These are phyloP conservation scores for Apoderus coryli DNA, from an alignment of 2,888 invertebrate species.

Conservation along the genomic window DNA sequence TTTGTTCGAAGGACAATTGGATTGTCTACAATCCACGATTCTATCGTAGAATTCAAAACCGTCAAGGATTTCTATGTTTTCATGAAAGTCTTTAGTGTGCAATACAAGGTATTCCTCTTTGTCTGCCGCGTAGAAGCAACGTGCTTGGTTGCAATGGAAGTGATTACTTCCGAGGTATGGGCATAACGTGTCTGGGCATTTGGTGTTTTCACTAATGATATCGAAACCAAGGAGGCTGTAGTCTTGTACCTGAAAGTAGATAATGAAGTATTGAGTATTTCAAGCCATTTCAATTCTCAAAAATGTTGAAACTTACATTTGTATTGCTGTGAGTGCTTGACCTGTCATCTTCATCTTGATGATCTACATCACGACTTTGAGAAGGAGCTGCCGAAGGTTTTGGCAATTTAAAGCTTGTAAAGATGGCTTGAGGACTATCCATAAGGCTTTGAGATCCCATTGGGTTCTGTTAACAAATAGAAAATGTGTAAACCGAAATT, in stretches of 20 bases:
- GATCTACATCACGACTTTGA: slow-evolving; percentile 27
- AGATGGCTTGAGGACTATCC: slow-evolving; percentile 77
- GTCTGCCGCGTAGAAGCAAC: slow-evolving; percentile 74
- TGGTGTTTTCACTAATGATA: slow-evolving; percentile 42
- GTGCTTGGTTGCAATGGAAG: slow-evolving; percentile 69
- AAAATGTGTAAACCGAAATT: neutral
- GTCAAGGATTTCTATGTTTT: slow-evolving; percentile 64
- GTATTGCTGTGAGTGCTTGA: slow-evolving; percentile 27
- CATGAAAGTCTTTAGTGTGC: slow-evolving; percentile 78
- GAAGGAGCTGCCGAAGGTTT: slow-evolving; percentile 37
- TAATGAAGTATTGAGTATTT: neutral
- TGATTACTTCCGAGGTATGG: slow-evolving; percentile 55
- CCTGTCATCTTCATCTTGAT: slow-evolving; percentile 29
- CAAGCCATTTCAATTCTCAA: neutral
- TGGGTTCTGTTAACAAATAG: slow-evolving; percentile 22
- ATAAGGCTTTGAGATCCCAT: slow-evolving; percentile 30
- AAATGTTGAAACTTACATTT: slow-evolving; percentile 31
- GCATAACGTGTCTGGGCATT: slow-evolving; percentile 65
- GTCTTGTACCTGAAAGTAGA: slow-evolving; percentile 31
- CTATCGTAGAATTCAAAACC: slow-evolving; percentile 75
- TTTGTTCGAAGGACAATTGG: slow-evolving; percentile 53
- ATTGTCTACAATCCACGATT: slow-evolving; percentile 52
- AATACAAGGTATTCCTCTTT: slow-evolving; percentile 61
- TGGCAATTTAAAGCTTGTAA: slow-evolving; percentile 84
- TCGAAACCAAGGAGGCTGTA: slow-evolving; percentile 47